These are phyloP conservation scores for Huso huso DNA, from an alignment of 2,797 vertebrate species.

Conservation along the genomic window DNA sequence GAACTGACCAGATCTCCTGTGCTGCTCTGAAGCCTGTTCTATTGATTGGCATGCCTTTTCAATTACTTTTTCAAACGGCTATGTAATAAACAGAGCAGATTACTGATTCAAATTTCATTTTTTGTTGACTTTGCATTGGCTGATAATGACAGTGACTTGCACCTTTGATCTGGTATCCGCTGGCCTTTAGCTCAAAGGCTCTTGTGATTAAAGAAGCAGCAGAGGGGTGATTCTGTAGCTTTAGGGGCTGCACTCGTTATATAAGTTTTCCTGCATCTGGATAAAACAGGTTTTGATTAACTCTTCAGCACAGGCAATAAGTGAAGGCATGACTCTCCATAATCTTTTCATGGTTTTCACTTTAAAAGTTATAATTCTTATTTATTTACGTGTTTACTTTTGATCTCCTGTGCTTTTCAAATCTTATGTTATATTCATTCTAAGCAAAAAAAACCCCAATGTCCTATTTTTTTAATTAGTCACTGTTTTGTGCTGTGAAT, in stretches of 20 bases:
- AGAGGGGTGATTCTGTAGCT: not conserved
- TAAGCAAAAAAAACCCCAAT: too few species aligned
- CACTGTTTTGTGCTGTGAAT: too few species aligned
- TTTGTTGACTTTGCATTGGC: constrained; percentile 31
- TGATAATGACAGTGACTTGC: constrained; percentile 32
- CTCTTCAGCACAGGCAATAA: too few species aligned
- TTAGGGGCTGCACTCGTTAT: constrained; percentile 18
- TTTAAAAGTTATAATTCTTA: too few species aligned
- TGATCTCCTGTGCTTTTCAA: too few species aligned
- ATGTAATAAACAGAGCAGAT: constrained; percentile 31
- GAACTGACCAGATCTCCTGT: constrained; percentile 19
- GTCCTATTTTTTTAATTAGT: too few species aligned
- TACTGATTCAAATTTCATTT: constrained; percentile 34
- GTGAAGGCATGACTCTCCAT: too few species aligned
- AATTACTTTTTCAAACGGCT: constrained; percentile 28
- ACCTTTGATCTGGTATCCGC: constrained; percentile 39
- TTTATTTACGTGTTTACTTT: too few species aligned
- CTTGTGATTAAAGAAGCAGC: constrained; percentile 16
- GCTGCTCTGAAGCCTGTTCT: constrained; percentile 9
- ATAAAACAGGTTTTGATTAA: too few species aligned
- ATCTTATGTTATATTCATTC: too few species aligned
- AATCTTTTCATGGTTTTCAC: too few species aligned
- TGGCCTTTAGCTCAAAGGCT: constrained; percentile 23
- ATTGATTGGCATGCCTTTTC: constrained; percentile 33
- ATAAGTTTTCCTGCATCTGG: not conserved